These are phyloP conservation scores for Pseudochirops corinnae DNA, from an alignment of 2,797 vertebrate species.

Conservation along the genomic window DNA sequence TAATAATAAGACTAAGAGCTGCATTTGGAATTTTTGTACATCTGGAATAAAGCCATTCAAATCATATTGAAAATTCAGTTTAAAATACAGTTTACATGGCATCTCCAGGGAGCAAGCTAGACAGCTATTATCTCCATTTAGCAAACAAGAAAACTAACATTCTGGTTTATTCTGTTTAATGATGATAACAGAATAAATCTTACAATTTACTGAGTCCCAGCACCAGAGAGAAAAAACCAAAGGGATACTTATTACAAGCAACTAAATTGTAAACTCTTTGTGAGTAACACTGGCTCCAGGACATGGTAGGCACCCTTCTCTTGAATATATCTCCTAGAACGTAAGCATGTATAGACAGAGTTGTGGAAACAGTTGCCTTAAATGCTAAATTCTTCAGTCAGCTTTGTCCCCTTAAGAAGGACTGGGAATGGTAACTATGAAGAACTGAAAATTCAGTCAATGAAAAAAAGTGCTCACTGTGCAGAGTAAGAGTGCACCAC, in stretches of 20 bases:
- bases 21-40: background rate
- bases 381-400: background rate
- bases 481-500: background rate
- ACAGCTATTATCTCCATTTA: background rate
- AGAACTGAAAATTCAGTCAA: slow-evolving; percentile 1
- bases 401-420: slow-evolving; percentile 12
- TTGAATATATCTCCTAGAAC: background rate
- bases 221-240: background rate
- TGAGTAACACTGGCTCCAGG: background rate
- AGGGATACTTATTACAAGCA: background rate
- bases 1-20: background rate
- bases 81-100: background rate
- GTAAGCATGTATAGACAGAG: background rate
- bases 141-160: background rate
- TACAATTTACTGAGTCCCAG: background rate
- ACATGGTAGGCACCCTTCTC: no score
- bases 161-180: background rate
- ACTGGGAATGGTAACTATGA: background rate
- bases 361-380: background rate
- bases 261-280: background rate
- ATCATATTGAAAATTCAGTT: background rate
- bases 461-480: background rate
- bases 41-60: background rate
- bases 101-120: background rate
- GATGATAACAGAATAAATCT: no score